Evolutionary conservation across 1,140 invertebrate species (phyloP), one percentile per base, ranked within the genome.

Genomic region (Papilio polyxenes): DNA sequence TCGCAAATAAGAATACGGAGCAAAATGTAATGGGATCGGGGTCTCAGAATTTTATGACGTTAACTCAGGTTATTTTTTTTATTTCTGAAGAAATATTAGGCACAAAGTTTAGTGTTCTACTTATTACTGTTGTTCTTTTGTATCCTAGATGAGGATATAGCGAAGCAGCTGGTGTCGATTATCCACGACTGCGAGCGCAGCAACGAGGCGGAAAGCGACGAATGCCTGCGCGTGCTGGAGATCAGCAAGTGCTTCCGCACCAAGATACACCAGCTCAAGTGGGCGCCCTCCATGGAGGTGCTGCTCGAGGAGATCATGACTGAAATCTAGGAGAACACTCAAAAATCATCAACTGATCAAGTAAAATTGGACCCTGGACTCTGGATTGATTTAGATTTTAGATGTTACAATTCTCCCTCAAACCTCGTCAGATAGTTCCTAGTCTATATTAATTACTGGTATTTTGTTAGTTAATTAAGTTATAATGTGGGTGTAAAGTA

Each of bases 181-280:
- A 83, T 92, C 17, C 90, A 90, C 79, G 89, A 88, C 0, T 91
- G 90, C 48, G 91, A 92, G 76, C 87, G 85, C 23, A 59, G 75
- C 9, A 79, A 83, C 44, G 74, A 49, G 6, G 82, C 31, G 0
- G 77, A 83, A 11, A 37, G 51, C 11, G 92, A 93, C 81, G 82
- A 86, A 23, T 93, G 92, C 81, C 59, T 59, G 31, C 83, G 82
- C 48, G 84, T 85, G 13, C 72, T 92, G 85, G 89, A 91, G 78
- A 84, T 90, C 11, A 84, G 90, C 53, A 92, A 92, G 49, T 93
- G 92, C 65, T 93, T 93, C 87, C 85, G 87, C 0, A 88, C 86
- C 13, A 88, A 91, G 82, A 93, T 93, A 17, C 90, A 92, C 44
- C 83, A 86, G 20, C 89, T 93, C 11, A 89, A 92, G 56, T 93